Evolutionary conservation across 2,888 invertebrate genomes (phyloP).

Genomic region (Lagria hirta): DNA sequence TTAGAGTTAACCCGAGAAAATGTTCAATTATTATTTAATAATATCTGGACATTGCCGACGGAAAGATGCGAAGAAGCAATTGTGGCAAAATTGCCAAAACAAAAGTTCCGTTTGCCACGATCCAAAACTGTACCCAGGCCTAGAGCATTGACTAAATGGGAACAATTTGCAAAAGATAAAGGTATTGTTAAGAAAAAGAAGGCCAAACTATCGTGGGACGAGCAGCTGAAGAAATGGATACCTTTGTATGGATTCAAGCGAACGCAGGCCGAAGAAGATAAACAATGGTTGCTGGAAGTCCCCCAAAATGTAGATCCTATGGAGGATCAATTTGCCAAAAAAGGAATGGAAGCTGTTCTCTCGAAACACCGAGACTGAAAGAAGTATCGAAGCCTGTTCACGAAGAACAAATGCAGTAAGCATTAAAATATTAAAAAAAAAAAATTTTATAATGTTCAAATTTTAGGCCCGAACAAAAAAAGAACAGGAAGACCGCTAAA

Average conservation of each 20-base stretch:
- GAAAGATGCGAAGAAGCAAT: conserved; percentile 85
- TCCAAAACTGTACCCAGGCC: conserved; percentile 88
- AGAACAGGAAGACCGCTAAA: too few relatives aligned
- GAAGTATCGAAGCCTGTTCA: conserved; percentile 71
- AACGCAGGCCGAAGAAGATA: conserved; percentile 80
- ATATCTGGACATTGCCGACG: conserved; percentile 86
- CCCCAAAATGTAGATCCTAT: conserved; percentile 82
- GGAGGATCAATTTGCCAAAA: conserved; percentile 88
- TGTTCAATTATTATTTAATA: conserved; percentile 83
- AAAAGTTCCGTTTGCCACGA: conserved; percentile 75
- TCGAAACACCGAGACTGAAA: too few relatives aligned
- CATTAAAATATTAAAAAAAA: too few relatives aligned
- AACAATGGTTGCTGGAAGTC: conserved; percentile 94
- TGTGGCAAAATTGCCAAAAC: conserved; percentile 79
- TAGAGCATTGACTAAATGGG: conserved; percentile 90
- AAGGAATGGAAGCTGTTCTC: too few relatives aligned
- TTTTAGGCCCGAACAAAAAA: too few relatives aligned
- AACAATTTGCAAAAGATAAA: conserved; percentile 91
- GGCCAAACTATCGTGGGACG: conserved; percentile 83
- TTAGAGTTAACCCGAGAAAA: conserved; percentile 78
- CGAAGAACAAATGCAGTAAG: conserved; percentile 67
- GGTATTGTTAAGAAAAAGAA: conserved; percentile 91
- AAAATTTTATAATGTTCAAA: too few relatives aligned
- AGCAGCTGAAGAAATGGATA: conserved; percentile 77
- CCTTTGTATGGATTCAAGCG: conserved; percentile 79